Evolutionary conservation across 2,888 invertebrate genomes (phyloP).

Genomic region (Epinotia nisella): DNA sequence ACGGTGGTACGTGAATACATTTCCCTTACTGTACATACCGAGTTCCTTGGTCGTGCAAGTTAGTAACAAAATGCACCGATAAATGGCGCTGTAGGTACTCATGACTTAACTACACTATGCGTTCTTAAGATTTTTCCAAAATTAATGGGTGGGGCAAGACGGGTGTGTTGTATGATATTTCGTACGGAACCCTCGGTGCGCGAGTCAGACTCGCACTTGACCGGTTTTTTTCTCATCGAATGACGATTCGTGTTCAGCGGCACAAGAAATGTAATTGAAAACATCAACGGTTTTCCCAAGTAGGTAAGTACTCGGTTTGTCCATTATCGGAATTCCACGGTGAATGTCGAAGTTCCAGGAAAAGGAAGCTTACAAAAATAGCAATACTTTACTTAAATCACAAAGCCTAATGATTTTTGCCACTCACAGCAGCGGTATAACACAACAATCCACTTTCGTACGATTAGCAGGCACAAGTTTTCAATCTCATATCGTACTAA

Average conservation of each 20-base stretch:
- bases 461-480: constrained; percentile 12
- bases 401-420: constrained; percentile 30
- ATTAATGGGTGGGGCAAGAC: too few relatives aligned
- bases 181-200: too few relatives aligned
- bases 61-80: too few relatives aligned
- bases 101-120: too few relatives aligned
- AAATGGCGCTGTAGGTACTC: too few relatives aligned
- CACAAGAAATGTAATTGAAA: constrained; percentile 54
- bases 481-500: background rate
- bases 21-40: too few relatives aligned
- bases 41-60: too few relatives aligned
- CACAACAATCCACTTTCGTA: constrained; percentile 24
- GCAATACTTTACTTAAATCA: constrained; percentile 36
- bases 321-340: constrained; percentile 43
- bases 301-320: constrained; percentile 42
- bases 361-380: constrained; percentile 43
- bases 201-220: too few relatives aligned
- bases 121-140: too few relatives aligned
- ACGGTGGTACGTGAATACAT: too few relatives aligned
- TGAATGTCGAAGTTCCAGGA: constrained; percentile 31
- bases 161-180: too few relatives aligned
- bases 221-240: constrained; percentile 34
- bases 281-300: constrained; percentile 57
- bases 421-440: constrained; percentile 22
- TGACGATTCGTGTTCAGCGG: constrained; percentile 39